Percentiles rank a stretch among this genome's conserved stretches.
phyloP scores from a whole-genome alignment of 2,797 vertebrate genomes.

The Sternotherus odoratus region DNA sequence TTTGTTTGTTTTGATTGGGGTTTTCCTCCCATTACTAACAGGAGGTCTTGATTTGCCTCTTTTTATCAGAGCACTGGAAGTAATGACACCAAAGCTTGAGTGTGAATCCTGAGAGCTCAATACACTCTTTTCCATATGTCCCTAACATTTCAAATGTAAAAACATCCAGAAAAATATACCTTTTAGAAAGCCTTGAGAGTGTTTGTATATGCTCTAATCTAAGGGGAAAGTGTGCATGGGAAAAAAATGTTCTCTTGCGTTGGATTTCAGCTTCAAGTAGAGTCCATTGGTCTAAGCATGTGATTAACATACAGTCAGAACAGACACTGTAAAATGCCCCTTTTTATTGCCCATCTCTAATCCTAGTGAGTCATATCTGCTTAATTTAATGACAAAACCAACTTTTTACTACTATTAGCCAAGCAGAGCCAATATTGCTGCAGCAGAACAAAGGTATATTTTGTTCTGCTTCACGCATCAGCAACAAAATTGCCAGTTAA shows the following conservation, averaged over 20 bases:
- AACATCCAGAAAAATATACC: background rate
- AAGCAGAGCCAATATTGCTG: background rate
- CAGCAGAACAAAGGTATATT: background rate
- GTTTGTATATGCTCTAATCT: background rate
- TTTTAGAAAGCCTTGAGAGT: background rate
- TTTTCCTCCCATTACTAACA: fast-evolving
- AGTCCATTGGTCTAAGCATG: background rate
- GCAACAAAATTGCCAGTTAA: background rate
- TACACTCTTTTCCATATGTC: fast-evolving
- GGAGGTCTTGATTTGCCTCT: background rate
- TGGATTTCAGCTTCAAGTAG: background rate
- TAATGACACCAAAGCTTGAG: fast-evolving
- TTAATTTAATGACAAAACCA: background rate
- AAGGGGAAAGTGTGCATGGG: background rate
- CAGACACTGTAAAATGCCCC: background rate
- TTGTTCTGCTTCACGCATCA: background rate
- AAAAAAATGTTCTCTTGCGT: background rate
- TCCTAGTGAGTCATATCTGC: background rate
- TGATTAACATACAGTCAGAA: background rate
- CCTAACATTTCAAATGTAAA: background rate
- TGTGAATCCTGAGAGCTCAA: background rate
- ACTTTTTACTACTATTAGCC: background rate
- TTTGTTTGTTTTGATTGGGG: background rate
- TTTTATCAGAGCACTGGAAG: fast-evolving
- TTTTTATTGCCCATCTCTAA: fast-evolving